A percentile compares a stretch with the other conserved stretches of the same genome.
Evolutionary conservation across 2,113 vertebrate genomes (phyloP).

Genomic region (Agelaius phoeniceus): DNA sequence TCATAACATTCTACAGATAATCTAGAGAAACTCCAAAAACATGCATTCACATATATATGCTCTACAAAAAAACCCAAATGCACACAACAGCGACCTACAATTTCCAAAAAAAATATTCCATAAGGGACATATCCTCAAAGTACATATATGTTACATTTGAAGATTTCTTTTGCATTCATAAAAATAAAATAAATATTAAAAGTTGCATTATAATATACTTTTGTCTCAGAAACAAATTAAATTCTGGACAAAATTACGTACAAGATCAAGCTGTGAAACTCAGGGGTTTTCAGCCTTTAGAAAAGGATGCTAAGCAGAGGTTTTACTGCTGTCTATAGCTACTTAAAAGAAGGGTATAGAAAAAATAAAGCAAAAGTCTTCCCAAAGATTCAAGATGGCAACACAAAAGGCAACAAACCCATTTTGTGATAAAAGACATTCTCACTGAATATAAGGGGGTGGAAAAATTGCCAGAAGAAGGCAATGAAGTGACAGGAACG

Average conservation of each 20-base stretch:
- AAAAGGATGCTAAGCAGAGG: background rate
- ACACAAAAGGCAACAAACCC: background rate
- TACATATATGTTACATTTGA: background rate
- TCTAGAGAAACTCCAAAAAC: background rate
- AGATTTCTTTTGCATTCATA: background rate
- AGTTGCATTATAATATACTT: background rate
- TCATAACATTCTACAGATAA: background rate
- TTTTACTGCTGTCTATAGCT: background rate
- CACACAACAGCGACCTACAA: rapidly evolving
- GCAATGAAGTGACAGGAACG: background rate
- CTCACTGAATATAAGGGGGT: background rate
- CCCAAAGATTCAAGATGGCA: background rate
- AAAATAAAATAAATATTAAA: background rate
- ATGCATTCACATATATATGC: background rate
- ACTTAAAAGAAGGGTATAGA: background rate
- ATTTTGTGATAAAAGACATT: background rate
- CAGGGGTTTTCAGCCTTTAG: rapidly evolving
- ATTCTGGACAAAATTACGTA: background rate
- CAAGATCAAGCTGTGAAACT: background rate
- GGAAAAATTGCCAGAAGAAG: background rate
- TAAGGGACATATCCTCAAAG: background rate
- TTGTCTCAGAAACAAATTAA: background rate
- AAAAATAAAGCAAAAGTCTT: background rate
- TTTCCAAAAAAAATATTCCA: background rate
- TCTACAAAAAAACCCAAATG: background rate